Evolutionary conservation across 2,888 invertebrate genomes (phyloP).

Genomic region (Lydus trimaculatus): DNA sequence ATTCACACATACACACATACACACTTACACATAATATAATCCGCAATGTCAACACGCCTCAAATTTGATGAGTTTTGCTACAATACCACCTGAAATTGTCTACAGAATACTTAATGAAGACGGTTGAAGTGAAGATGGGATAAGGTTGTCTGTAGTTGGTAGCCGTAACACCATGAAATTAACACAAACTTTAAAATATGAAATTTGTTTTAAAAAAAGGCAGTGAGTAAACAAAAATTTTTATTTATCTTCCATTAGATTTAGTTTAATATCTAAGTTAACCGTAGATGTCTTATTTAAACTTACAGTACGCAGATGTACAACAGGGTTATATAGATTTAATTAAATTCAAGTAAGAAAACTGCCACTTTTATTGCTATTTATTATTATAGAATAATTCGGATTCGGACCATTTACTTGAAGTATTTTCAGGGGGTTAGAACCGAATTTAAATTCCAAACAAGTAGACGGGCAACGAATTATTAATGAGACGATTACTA

Average conservation of each 20-base stretch:
- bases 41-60: conserved; percentile 61
- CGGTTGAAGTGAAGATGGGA: conserved; percentile 16
- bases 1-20: background rate
- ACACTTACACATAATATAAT: conserved; percentile 56
- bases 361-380: background rate
- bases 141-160: background rate
- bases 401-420: background rate
- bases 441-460: background rate
- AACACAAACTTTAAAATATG: background rate
- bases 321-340: background rate
- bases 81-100: conserved; percentile 54
- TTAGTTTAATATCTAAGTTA: background rate
- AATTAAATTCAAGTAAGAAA: conserved; percentile 3
- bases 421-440: background rate
- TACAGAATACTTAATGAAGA: conserved; percentile 55
- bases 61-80: conserved; percentile 62
- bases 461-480: background rate
- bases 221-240: background rate
- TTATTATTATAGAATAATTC: background rate
- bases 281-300: background rate
- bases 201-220: background rate
- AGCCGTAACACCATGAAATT: conserved; percentile 24
- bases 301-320: background rate
- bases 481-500: conserved; percentile 4
- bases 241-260: background rate